Conservation (phyloP, 2,113 vertebrate genomes). For the Passer montanus region DNA sequence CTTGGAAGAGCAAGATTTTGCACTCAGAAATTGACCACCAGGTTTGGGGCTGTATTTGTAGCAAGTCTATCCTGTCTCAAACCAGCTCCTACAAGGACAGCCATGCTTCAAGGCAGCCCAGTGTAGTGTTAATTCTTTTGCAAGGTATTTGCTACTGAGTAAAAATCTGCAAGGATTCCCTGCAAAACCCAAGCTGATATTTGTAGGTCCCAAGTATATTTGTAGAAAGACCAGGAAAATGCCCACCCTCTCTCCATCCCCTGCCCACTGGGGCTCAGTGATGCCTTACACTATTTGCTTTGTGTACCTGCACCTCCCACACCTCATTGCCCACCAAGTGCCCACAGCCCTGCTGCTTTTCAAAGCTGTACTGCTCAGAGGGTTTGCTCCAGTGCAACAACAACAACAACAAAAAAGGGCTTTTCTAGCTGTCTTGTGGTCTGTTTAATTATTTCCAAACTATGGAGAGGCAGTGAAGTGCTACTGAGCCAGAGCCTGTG, state of each 20-base stretch:
- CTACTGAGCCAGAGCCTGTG: neutral
- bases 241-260: neutral
- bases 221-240: neutral
- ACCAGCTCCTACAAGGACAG: neutral
- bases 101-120: neutral
- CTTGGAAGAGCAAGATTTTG: neutral
- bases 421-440: neutral
- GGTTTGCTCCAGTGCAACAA: neutral
- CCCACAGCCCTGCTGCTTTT: neutral
- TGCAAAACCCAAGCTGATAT: neutral
- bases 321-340: neutral
- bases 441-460: neutral
- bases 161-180: neutral
- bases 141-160: rapidly evolving
- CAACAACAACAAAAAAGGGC: neutral
- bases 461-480: neutral
- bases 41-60: neutral
- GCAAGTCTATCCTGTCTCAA: neutral
- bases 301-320: neutral
- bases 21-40: neutral
- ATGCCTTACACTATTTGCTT: neutral
- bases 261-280: neutral
- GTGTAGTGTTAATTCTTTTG: rapidly evolving
- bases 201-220: neutral
- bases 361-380: neutral